Evolutionary conservation across 2,888 invertebrate species (phyloP), one percentile per base, ranked within the genome.

Genomic region (Hipparchia semele): DNA sequence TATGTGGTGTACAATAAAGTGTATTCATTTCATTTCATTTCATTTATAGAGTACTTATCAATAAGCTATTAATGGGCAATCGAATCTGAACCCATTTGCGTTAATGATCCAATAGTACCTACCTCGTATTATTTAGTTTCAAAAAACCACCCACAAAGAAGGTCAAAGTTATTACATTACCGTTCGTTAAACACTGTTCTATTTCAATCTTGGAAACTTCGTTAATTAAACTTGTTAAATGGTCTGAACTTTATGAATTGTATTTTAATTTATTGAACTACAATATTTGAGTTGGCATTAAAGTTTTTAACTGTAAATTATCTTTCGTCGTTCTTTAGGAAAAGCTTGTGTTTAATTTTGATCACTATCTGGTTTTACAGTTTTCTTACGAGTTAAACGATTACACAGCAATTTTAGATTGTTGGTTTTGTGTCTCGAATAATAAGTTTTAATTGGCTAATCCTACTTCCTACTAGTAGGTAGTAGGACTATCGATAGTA

Each of bases 181-280:
- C 58, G 58, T 69, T 64, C 60, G 62, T 64, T 62, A 64, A 62
- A 45, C 62, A 46, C 56, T 46, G 70, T 70, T 70, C 56, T 70
- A 70, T 64, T 70, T 56, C 56, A 45, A 64, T 62, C 62, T 70
- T 64, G 46, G n/a, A 70, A 70, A 70, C 54, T 70, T 70, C 70
- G 46, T 64, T 70, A 70, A 70, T 70, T 64, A 62, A 70, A 70
- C 70, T 70, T 64, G 62, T 70, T 70, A 64, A 70, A 64, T 46
- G 70, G 70, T 70, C 64, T 54, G 54, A 62, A 64, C 70, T 64
- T 64, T 64, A 62, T 56, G 61, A 61, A 61, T 70, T 56, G 39
- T 46, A 64, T 70, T 70, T 64, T 61, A 61, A 70, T 70, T 70
- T 60, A 54, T 62, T 13, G 51, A 64, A 70, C 54, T 70, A 70